Evolutionary conservation across 2,113 vertebrate genomes (phyloP).

Genomic region (Gnathonemus longibarbis): DNA sequence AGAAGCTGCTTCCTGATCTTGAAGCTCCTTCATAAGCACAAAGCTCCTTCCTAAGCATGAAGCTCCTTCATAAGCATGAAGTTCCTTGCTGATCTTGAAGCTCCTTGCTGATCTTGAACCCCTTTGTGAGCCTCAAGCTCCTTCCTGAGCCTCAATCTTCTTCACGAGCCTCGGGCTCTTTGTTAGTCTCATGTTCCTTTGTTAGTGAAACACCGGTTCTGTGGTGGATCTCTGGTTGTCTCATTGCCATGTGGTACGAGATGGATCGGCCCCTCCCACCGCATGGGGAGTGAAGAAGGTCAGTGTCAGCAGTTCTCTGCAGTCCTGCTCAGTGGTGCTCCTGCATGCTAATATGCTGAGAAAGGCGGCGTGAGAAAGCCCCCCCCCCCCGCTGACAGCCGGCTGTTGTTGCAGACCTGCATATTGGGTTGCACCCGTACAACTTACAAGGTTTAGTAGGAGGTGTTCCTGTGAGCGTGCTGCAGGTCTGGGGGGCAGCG

Average conservation of each 20-base stretch:
- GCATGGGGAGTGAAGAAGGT: not conserved
- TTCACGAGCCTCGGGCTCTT: not conserved
- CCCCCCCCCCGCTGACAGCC: not conserved
- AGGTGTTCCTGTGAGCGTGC: not conserved
- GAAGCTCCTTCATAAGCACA: not conserved
- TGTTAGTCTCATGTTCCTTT: not conserved
- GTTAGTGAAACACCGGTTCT: not conserved
- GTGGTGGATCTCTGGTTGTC: not conserved
- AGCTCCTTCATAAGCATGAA: not conserved
- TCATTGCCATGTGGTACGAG: not conserved
- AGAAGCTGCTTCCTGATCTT: not conserved
- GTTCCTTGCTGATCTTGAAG: not conserved
- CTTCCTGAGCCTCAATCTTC: not conserved
- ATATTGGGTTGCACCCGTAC: not conserved
- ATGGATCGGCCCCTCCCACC: not conserved
- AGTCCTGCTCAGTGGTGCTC: not conserved
- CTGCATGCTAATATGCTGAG: conserved; percentile 2
- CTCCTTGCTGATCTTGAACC: not conserved
- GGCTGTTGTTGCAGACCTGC: not conserved
- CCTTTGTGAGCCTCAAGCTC: not conserved
- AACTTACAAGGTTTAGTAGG: not conserved
- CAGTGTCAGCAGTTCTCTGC: not conserved
- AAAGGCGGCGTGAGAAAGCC: not conserved
- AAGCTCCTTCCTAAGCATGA: not conserved
- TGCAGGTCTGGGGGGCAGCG: not conserved